Percentiles rank a stretch among this genome's conserved stretches.
phyloP scores from a whole-genome alignment of 2,113 vertebrate genomes.

The Myodes glareolus region DNA sequence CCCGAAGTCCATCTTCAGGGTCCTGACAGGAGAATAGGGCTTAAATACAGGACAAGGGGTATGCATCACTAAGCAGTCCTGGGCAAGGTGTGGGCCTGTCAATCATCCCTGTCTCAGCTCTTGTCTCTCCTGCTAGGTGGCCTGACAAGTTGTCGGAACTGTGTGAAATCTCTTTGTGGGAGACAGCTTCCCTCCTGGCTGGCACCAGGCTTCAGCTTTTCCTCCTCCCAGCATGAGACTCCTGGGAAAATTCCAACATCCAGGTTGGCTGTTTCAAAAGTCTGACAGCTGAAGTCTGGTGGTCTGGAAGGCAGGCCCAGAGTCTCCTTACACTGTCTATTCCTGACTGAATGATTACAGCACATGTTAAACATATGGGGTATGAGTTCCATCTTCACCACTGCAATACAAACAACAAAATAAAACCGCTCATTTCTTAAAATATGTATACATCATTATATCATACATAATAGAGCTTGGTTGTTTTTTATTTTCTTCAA shows the following conservation, averaged over 20 bases:
- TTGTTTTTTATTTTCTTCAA: background rate
- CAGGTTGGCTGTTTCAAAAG: background rate
- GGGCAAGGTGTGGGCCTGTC: background rate
- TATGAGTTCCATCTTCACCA: too few relatives aligned
- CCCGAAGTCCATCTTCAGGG: background rate
- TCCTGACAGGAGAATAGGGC: background rate
- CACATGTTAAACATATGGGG: background rate
- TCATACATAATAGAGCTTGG: background rate
- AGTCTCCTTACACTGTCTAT: background rate
- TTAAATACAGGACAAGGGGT: background rate
- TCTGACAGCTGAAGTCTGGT: background rate
- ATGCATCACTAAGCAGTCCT: background rate
- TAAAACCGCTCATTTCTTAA: background rate
- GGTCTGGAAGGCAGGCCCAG: background rate
- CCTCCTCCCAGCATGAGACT: background rate
- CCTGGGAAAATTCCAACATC: background rate
- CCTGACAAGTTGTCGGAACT: background rate
- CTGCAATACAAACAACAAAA: background rate
- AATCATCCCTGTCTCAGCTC: background rate
- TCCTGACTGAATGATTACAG: too few relatives aligned
- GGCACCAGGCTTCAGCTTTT: background rate
- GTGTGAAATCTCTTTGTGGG: background rate
- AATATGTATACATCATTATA: background rate
- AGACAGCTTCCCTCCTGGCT: background rate
- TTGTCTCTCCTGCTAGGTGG: background rate